Evolutionary conservation across 2,797 vertebrate species (phyloP).

Genomic region (Fistularia commersonii): DNA sequence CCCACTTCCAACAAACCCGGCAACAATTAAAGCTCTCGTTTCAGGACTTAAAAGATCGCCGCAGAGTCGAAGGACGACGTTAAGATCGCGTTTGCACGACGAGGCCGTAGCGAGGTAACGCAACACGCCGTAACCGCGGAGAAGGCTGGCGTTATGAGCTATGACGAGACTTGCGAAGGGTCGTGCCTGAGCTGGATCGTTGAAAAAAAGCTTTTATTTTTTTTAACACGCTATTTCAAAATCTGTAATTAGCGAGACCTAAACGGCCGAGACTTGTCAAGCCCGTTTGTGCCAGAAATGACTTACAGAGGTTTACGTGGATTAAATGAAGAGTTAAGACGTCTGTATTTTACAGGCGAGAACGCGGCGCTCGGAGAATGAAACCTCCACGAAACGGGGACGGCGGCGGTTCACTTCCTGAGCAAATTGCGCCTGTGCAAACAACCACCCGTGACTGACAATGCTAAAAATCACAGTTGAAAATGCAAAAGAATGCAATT

Average conservation of each 20-base stretch:
- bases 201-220: no score
- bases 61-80: conserved; percentile 43
- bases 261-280: not conserved
- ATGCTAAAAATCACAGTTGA: conserved; percentile 10
- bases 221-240: conserved; percentile 6
- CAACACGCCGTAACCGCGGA: conserved; percentile 25
- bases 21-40: conserved; percentile 49
- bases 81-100: conserved; percentile 19
- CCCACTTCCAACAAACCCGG: conserved; percentile 8
- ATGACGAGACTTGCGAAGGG: conserved; percentile 15
- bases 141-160: conserved; percentile 25
- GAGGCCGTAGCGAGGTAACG: conserved; percentile 39
- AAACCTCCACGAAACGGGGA: conserved; percentile 2
- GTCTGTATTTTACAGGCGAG: not conserved
- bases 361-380: not conserved
- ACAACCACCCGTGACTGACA: not conserved
- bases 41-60: conserved; percentile 30
- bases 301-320: not conserved
- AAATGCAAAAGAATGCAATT: conserved; percentile 26
- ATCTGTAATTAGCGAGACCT: not conserved
- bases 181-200: no score
- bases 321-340: not conserved
- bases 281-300: not conserved
- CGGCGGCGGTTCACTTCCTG: not conserved
- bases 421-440: conserved; percentile 6